Conservation (phyloP, 1,140 invertebrate genomes). For the Tachypleus tridentatus region DNA sequence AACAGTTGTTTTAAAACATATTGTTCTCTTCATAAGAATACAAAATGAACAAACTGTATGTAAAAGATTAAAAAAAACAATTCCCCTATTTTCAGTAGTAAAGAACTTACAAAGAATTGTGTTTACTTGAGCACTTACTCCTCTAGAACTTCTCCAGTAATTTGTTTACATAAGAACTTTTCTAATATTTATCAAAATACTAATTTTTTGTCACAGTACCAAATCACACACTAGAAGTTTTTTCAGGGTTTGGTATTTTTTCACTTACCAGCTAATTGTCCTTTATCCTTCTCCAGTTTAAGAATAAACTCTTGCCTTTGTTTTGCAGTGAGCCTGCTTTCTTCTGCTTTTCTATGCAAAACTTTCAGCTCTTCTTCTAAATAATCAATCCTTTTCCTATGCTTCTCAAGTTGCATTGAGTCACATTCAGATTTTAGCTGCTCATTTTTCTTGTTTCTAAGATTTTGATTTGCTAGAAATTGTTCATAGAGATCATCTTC, state of each 20-base stretch:
- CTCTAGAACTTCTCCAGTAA: too few species aligned
- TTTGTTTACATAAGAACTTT: not conserved
- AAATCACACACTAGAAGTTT: too few species aligned
- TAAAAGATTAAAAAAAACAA: too few species aligned
- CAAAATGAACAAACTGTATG: too few species aligned
- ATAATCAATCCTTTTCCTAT: conserved; percentile 8
- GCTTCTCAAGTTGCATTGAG: conserved; percentile 4
- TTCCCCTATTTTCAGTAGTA: not conserved
- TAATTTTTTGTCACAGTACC: too few species aligned
- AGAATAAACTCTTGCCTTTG: conserved; percentile 29
- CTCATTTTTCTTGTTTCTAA: not conserved
- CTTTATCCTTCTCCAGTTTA: conserved; percentile 36
- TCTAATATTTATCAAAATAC: too few species aligned
- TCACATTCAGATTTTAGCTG: not conserved
- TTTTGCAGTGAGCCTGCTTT: conserved; percentile 16
- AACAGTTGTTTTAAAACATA: too few species aligned
- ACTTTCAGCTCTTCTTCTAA: conserved; percentile 17
- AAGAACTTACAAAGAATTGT: not conserved
- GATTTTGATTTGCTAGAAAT: not conserved
- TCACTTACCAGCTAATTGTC: conserved; percentile 32
- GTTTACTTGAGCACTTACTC: not conserved
- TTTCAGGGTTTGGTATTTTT: too few species aligned
- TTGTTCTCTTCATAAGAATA: too few species aligned
- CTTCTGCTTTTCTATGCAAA: conserved; percentile 9
- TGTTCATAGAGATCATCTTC: conserved; percentile 2